Base-by-base conservation (phyloP, 2,797 vertebrate species). In the Acestrorhynchus altus region DNA sequence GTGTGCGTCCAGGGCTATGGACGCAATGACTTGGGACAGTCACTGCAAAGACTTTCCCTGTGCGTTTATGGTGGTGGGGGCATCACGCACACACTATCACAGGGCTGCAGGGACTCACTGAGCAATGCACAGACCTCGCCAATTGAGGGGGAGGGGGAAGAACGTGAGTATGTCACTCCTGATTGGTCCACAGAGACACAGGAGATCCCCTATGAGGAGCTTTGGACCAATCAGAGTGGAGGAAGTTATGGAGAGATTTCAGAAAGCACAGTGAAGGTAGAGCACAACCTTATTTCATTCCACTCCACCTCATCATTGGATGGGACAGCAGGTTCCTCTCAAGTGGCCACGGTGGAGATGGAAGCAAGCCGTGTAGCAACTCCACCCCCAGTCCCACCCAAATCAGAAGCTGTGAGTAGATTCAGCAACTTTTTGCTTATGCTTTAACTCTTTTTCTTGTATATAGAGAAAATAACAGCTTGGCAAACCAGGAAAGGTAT, bases 171-270 rank as follows among this genome's bases (percentile, higher is more conserved):
- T 46, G 80, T 96, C 90, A 96, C 91, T 9, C 96, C 97, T 0
- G 96, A 98, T 77, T 98, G 97, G 97, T 92, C 94, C 0, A 90
- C 94, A 54, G 92, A 95, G 20, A 91, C 94, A 86, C 93, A 96
- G 82, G 97, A 98, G 86, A 97, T 98, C 78, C 96, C 97, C 4
- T 99, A 99, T 13, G 98, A 99, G 90, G 98, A 99, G 88, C 94
- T 99, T 22, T 99, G 98, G 98, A 92, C 94, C 88, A 95, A 95
- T 89, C 92, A 95, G 87, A 90, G 84, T 0, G 79, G 79, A 1
- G 93, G 90, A 64, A 85, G 87, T 44, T 89, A 87, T 22, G 81
- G 87, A 0, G 90, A 93, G 76, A 74, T 78, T 12, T 70, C 89
- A 18, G 95, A 94, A 80, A 87, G 91, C 49, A 83, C 91, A 4